These are phyloP conservation scores for Cardinalis cardinalis DNA, from an alignment of 2,113 vertebrate genomes.

Conservation along the genomic window DNA sequence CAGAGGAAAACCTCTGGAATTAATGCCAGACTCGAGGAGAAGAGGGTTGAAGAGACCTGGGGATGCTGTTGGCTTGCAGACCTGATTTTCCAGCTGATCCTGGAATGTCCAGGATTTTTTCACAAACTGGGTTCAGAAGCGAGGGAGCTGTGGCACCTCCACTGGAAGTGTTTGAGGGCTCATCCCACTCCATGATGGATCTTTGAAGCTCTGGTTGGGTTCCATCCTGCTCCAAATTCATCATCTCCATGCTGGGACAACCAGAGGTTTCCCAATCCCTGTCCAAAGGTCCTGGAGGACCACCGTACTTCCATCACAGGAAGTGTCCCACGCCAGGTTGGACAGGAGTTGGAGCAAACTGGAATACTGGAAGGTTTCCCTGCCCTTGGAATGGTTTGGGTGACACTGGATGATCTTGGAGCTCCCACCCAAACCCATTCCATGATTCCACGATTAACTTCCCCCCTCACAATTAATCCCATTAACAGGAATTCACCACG, in stretches of 20 bases:
- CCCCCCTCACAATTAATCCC: background rate
- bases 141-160: background rate
- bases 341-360: background rate
- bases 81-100: background rate
- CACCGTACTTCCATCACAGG: background rate
- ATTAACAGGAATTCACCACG: background rate
- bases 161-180: background rate
- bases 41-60: background rate
- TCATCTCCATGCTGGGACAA: background rate
- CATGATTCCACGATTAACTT: accelerated
- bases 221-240: background rate
- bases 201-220: background rate
- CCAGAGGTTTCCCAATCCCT: background rate
- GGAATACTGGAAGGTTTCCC: background rate
- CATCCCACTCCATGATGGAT: background rate
- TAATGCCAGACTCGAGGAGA: background rate
- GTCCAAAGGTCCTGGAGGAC: background rate
- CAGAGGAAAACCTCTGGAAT: background rate
- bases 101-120: background rate
- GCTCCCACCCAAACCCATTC: background rate
- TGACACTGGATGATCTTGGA: background rate
- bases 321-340: background rate
- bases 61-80: background rate
- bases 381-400: background rate
- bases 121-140: accelerated